A percentile compares a stretch with the other conserved stretches of the same genome.
Evolutionary conservation across 2,888 invertebrate species (phyloP).

Genomic region (Pogonocherus hispidulus): DNA sequence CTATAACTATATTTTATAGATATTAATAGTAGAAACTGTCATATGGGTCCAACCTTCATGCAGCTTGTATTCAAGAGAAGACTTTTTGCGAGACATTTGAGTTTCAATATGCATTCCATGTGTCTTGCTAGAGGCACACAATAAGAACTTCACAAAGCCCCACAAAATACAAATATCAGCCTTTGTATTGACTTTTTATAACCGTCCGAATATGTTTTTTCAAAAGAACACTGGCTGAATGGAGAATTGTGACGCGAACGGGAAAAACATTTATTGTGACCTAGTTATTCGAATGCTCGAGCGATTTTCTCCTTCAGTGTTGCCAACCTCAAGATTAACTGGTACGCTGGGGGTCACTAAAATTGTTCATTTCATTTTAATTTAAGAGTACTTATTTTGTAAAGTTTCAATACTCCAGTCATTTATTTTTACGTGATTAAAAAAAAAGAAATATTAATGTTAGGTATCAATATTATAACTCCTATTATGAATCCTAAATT

Average conservation of each 20-base stretch:
- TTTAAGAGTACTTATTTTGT: background rate
- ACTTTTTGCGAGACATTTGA: background rate
- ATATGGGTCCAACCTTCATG: too few relatives aligned
- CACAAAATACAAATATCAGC: conserved; percentile 1
- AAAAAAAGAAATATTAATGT: too few relatives aligned
- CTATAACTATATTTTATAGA: too few relatives aligned
- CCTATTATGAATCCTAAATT: too few relatives aligned
- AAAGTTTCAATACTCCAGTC: too few relatives aligned
- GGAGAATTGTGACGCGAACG: background rate
- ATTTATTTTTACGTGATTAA: too few relatives aligned
- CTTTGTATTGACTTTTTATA: background rate
- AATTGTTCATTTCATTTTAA: conserved; percentile 23
- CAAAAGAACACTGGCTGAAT: background rate
- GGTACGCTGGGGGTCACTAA: conserved; percentile 31
- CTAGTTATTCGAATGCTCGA: conserved; percentile 35
- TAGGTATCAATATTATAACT: too few relatives aligned
- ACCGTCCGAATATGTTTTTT: conserved; percentile 7
- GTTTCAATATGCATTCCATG: background rate
- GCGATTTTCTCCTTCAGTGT: conserved; percentile 39
- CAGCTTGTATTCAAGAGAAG: background rate
- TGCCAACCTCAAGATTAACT: conserved; percentile 43
- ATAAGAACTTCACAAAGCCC: background rate
- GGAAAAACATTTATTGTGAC: conserved; percentile 25
- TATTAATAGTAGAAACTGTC: too few relatives aligned
- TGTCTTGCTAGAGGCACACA: background rate